Conservation (phyloP, 2,113 vertebrate species). For the Seriola aureovittata region DNA sequence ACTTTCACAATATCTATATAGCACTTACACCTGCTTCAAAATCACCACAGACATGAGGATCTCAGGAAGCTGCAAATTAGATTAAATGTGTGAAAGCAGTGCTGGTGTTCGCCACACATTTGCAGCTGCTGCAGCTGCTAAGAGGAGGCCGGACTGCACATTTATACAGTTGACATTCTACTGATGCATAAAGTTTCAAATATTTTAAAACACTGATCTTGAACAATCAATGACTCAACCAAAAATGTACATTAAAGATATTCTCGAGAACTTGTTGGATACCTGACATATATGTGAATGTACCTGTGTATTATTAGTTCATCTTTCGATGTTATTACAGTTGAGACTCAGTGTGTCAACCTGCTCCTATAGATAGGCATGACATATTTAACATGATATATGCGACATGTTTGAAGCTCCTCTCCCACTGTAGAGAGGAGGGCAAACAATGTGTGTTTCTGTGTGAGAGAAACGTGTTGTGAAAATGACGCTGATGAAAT, state of each 20-base stretch:
- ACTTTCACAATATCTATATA: no score
- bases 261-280: neutral
- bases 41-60: no score
- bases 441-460: neutral
- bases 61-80: neutral
- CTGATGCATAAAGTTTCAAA: neutral
- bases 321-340: no score
- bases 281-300: neutral
- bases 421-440: neutral
- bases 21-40: no score
- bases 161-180: neutral
- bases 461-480: neutral
- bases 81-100: neutral
- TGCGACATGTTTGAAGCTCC: neutral
- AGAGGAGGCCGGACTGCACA: neutral
- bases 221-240: neutral
- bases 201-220: neutral
- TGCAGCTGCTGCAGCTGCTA: neutral
- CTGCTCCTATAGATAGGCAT: neutral
- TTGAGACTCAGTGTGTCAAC: neutral
- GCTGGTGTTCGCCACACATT: neutral
- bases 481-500: constrained; percentile 27
- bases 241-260: neutral
- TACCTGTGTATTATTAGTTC: neutral
- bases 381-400: neutral